These are phyloP conservation scores for Lamellibrachia satsuma DNA, from an alignment of 2,888 invertebrate species.

Conservation along the genomic window DNA sequence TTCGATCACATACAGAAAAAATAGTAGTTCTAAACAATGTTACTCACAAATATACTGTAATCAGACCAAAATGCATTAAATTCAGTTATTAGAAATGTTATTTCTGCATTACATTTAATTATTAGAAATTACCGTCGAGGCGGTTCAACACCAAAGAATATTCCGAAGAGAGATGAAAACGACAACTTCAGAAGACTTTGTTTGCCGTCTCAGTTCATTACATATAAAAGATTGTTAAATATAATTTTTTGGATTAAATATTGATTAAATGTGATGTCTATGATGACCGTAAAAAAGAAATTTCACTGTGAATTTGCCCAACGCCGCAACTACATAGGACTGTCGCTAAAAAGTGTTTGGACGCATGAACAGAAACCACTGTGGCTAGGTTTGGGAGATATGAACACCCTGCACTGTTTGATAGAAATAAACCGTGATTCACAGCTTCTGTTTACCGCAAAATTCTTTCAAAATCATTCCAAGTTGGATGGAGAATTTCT, in stretches of 20 bases:
- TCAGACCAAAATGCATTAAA: too few relatives aligned
- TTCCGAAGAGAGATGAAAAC: too few relatives aligned
- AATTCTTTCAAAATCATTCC: background rate
- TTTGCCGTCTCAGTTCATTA: too few relatives aligned
- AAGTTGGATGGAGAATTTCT: background rate
- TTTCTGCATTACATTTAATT: too few relatives aligned
- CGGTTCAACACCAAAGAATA: too few relatives aligned
- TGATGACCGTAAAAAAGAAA: background rate
- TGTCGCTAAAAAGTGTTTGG: background rate
- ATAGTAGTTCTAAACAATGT: too few relatives aligned
- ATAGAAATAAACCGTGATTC: background rate
- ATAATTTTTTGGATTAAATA: background rate
- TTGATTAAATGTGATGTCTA: background rate
- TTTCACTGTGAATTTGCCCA: background rate
- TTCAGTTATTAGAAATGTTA: too few relatives aligned
- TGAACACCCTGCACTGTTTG: background rate
- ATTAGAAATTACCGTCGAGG: too few relatives aligned
- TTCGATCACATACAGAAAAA: background rate
- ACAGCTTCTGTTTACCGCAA: background rate
- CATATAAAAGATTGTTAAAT: background rate
- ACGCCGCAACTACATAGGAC: background rate
- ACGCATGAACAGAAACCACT: background rate
- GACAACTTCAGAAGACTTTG: too few relatives aligned
- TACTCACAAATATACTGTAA: too few relatives aligned
- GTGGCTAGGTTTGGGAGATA: background rate